Evolutionary conservation across 2,888 invertebrate species (phyloP), one percentile per base, ranked within the genome.

Genomic region (Doris montereyensis): DNA sequence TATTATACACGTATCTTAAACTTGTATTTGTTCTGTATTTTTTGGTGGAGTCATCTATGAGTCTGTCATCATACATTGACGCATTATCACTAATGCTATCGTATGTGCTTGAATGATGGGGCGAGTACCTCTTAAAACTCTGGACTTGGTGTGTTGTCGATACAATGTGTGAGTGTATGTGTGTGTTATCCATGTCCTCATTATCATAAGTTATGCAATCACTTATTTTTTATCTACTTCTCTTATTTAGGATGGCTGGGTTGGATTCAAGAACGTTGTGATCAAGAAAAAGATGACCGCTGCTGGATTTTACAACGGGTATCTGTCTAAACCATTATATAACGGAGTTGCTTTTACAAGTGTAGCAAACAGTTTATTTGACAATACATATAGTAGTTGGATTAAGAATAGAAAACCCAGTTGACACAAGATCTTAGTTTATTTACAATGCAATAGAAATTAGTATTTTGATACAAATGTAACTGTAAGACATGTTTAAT

Each of bases 271-370:
- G 2, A 81, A 81, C 17, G 76, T 90, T 4, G 71, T 85, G 2
- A 62, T 87, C 17, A 86, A 84, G 89, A 95, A 93, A 90, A 92
- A 93, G 86, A 96, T 97, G 94, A 93, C 93, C 73, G 95, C 96
- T 1, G 87, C 92, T 85, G 96, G 96, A 89, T 98, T 98, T 92
- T 94, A 94, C 91, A 97, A 97, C 93, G 97, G 97, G 8, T 97
- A 94, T 91, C 92, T 97, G 52, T 85, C 83, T 17, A 89, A 87
- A 74, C 73, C 76, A 58, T 65, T 81, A 5, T 60, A 62, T 3
- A 76, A 71, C 3, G 72, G 60, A 5, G 70, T 80, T 13, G 17
- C 21, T 24, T 83, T 84, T 68, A 67, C 65, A 17, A 83, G 83
- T 30, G n/a, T 30, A n/a, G 17, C 28, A 62, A 82, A 78, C 30